Conservation (phyloP, 1,140 invertebrate species). For the Drosophila bocqueti region DNA sequence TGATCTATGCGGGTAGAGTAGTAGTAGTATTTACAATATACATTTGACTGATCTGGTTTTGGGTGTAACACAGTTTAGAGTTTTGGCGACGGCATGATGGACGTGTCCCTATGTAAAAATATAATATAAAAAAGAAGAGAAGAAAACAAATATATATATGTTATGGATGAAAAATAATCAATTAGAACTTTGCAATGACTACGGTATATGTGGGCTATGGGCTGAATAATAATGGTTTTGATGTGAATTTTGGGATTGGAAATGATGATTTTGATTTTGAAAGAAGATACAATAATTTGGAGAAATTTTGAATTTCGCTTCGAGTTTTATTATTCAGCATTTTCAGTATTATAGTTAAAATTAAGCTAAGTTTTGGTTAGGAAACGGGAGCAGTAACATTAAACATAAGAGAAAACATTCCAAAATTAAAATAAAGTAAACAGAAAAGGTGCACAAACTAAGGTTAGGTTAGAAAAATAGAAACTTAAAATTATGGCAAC, state of each 20-base stretch:
- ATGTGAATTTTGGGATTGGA: slow-evolving; percentile 8
- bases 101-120: slow-evolving; percentile 75
- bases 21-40: slow-evolving; percentile 75
- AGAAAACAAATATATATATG: slow-evolving; percentile 67
- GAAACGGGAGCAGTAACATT: slow-evolving; percentile 4
- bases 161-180: slow-evolving; percentile 63
- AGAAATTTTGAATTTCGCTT: slow-evolving; percentile 67
- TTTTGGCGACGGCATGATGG: slow-evolving; percentile 82
- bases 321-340: slow-evolving; percentile 63
- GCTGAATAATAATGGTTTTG: slow-evolving; percentile 25
- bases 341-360: slow-evolving; percentile 27
- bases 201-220: slow-evolving; percentile 15
- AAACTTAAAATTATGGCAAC: slow-evolving; percentile 20
- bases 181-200: slow-evolving; percentile 42
- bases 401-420: slow-evolving; percentile 17
- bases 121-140: slow-evolving; percentile 72
- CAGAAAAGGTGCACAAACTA: slow-evolving; percentile 14
- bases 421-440: slow-evolving; percentile 10
- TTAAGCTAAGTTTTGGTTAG: slow-evolving; percentile 41
- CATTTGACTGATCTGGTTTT: slow-evolving; percentile 44
- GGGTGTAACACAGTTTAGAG: slow-evolving; percentile 76
- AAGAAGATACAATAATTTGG: slow-evolving; percentile 24
- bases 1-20: slow-evolving; percentile 51
- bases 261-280: slow-evolving; percentile 9
- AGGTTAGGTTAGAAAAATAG: slow-evolving; percentile 9